phyloP scores from a whole-genome alignment of 1,140 invertebrate genomes.

The Artemia franciscana region DNA sequence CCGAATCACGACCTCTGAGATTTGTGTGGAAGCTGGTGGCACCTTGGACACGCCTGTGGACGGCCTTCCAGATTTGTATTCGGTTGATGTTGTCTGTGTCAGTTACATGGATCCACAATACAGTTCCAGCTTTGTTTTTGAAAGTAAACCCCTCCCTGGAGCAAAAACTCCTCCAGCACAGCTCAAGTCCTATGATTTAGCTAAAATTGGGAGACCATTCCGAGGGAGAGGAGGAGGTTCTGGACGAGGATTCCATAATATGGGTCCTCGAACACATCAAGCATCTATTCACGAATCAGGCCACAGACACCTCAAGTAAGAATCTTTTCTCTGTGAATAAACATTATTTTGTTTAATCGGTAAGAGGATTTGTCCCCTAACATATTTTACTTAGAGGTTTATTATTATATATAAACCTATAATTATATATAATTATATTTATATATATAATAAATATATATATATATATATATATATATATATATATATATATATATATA shows the following conservation, averaged over 20 bases:
- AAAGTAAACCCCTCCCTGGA: constrained; percentile 37
- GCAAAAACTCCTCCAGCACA: constrained; percentile 40
- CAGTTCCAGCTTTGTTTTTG: constrained; percentile 45
- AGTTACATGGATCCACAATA: constrained; percentile 59
- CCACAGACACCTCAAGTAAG: too few relatives aligned
- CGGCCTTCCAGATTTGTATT: neutral
- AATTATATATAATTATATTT: too few relatives aligned
- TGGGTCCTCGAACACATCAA: neutral
- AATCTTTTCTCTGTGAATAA: too few relatives aligned
- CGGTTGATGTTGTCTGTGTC: constrained; percentile 22
- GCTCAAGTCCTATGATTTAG: constrained; percentile 47
- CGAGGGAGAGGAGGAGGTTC: too few relatives aligned
- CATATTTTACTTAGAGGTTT: too few relatives aligned
- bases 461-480: too few relatives aligned
- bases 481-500: too few relatives aligned
- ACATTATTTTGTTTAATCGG: too few relatives aligned
- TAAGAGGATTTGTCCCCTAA: too few relatives aligned
- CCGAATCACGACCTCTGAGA: neutral
- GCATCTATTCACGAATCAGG: neutral
- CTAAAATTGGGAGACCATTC: neutral
- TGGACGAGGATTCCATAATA: too few relatives aligned
- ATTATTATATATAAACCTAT: too few relatives aligned
- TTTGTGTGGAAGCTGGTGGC: neutral
- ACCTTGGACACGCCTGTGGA: neutral
- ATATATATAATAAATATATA: too few relatives aligned